Evolutionary conservation across 1,140 invertebrate genomes (phyloP), one percentile per base, ranked within the genome.

Genomic region (Drosophila kohkoa): DNA sequence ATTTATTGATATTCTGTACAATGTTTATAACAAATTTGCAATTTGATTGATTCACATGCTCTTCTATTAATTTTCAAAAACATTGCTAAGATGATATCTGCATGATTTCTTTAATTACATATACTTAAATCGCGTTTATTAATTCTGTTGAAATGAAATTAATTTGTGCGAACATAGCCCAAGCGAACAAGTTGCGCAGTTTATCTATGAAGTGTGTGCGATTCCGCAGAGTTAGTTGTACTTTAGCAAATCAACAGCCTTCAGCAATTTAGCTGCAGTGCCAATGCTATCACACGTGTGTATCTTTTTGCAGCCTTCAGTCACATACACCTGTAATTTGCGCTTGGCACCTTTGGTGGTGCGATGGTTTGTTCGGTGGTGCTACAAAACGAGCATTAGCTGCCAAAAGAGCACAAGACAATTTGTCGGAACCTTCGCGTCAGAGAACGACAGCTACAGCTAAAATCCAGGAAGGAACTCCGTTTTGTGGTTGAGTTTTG

Each of bases 261-360:
- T 74, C 71, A 74, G 71, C 71, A 62, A 68, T 54, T 63, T 63
- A 51, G 38, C 45, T 60, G 62, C 58, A 32, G 43, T 77, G 67
- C 60, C 82, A 75, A 82, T 79, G 54, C 62, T 73, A 68, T 79
- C 75, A 71, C 74, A 72, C 81, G 80, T 81, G 85, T 79, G 78
- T 76, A 74, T 77, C 78, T 82, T 74, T 74, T 77, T 60, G 72
- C 54, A 20, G 82, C 66, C 62, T 75, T 66, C 72, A 75, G 62
- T 70, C 60, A 77, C 76, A 83, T 69, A 88, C 82, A 87, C 82
- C 83, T 88, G 82, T 88, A 87, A 87, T 87, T 87, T 87, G 54
- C 76, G 67, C 71, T 55, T 43, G 52, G 52, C 69, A 81, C 62
- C 60, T 70, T 48, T 13, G 60, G 30, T 38, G 20, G 15, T 43